A percentile compares a stretch with the other conserved stretches of the same genome.
phyloP scores from a whole-genome alignment of 2,113 vertebrate species.

The Sitta europaea region DNA sequence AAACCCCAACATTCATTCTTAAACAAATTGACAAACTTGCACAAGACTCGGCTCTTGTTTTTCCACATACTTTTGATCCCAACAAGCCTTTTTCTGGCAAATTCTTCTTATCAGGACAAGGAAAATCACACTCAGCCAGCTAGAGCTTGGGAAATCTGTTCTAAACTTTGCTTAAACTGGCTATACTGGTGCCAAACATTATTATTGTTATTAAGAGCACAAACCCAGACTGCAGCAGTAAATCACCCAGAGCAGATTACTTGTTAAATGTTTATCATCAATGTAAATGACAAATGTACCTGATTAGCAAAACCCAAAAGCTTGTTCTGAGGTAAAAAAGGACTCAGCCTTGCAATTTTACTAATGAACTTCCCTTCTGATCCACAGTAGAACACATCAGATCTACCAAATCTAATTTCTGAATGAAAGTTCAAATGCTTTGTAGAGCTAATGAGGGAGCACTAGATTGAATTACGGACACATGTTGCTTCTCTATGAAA shows the following conservation, averaged over 20 bases:
- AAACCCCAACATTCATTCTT: neutral
- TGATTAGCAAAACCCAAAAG: slow-evolving; percentile 29
- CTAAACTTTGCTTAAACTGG: neutral
- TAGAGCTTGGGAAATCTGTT: neutral
- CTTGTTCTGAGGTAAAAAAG: neutral
- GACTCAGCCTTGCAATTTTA: neutral
- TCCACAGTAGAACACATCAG: neutral
- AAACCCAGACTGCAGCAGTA: slow-evolving; percentile 16
- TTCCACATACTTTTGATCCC: neutral
- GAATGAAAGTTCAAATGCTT: neutral
- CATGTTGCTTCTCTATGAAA: neutral
- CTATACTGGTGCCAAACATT: neutral
- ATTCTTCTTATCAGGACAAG: neutral
- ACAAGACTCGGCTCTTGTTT: neutral
- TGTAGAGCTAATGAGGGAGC: neutral
- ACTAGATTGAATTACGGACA: neutral
- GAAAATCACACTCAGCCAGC: neutral
- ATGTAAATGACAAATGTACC: slow-evolving; percentile 21
- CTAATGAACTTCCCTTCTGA: slow-evolving; percentile 13
- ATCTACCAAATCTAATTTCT: slow-evolving; percentile 11
- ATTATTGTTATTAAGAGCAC: slow-evolving; percentile 32
- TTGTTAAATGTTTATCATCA: slow-evolving; percentile 29
- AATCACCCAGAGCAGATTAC: slow-evolving; percentile 28
- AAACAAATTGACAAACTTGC: neutral
- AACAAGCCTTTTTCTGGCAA: neutral